These are phyloP conservation scores for Sepioteuthis lessoniana DNA, from an alignment of 2,888 invertebrate species.

Conservation along the genomic window DNA sequence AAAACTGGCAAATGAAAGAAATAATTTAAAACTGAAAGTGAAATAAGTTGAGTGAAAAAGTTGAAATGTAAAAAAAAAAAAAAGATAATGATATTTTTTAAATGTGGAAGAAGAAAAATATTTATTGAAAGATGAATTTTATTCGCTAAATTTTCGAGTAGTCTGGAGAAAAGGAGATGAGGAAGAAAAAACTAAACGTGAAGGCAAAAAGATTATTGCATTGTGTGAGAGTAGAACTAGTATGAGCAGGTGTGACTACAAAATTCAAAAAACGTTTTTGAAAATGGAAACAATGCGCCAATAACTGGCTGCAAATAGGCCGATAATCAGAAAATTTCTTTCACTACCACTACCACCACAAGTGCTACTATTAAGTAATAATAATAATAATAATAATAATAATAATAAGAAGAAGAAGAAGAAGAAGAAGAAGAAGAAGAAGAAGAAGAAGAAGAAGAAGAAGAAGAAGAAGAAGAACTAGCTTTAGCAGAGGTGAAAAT, in stretches of 20 bases:
- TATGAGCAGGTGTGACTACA: not conserved
- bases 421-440: too few relatives aligned
- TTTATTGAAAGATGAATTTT: not conserved
- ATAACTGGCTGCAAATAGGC: not conserved
- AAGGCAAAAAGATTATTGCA: not conserved
- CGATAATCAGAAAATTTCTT: not conserved
- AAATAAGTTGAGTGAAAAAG: slow-evolving; percentile 11
- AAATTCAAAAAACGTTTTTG: not conserved
- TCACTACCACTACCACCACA: not conserved
- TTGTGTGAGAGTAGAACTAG: not conserved
- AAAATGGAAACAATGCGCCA: not conserved
- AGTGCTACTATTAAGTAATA: not conserved
- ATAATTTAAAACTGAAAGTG: not conserved
- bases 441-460: too few relatives aligned
- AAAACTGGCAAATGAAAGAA: not conserved
- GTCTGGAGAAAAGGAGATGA: not conserved
- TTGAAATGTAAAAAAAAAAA: not conserved
- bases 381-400: too few relatives aligned
- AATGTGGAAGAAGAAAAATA: not conserved
- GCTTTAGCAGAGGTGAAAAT: too few relatives aligned
- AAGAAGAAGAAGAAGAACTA: too few relatives aligned
- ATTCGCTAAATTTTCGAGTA: slow-evolving; percentile 20
- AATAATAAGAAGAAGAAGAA: too few relatives aligned
- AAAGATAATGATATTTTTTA: not conserved
- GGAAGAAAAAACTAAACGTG: not conserved